Evolutionary conservation across 2,888 invertebrate genomes (phyloP), one percentile per base, ranked within the genome.

Genomic region (Drosophila mayaguana): DNA sequence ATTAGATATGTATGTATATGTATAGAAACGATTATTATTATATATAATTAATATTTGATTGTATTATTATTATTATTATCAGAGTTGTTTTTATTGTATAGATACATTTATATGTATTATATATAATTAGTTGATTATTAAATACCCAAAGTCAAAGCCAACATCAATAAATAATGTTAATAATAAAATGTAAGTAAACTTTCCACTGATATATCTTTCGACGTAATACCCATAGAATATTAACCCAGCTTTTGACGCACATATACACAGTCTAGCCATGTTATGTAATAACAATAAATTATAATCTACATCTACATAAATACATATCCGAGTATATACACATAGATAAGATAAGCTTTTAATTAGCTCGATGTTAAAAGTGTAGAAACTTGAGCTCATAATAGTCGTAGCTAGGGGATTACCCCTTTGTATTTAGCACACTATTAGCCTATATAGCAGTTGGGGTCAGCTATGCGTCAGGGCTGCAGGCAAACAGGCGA

Each of bases 381-480:
- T 53, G n/a, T 40, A 25, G 54, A 25, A 40, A 54, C 54, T 40
- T 40, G 18, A 25, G 16, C 40, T 8, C 14, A 38, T 14, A 45
- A n/a, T n/a, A 38, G 38, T 38, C 38, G n/a, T 38, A n/a, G 38
- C 38, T 1, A 28, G 32, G n/a, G 36, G 34, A n/a, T 54, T 61
- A 54, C 32, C 22, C 40, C 36, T 28, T 38, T n/a, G 56, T 18
- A 53, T 48, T 77, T 45, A 61, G 55, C 55, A 4, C 63, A 42
- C 45, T 46, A 48, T 67, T 67, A 57, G 63, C 68, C 63, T 22
- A 46, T n/a, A 51, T 54, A 28, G 12, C 43, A 11, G 25, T 38
- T 38, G 42, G 50, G 72, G 72, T 60, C 60, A 55, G 53, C 18
- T 36, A 59, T 63, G 72, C 56, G 63, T 75, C 79, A 75, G 62